Conservation (phyloP, 2,113 vertebrate genomes). For the Alligator mississippiensis region DNA sequence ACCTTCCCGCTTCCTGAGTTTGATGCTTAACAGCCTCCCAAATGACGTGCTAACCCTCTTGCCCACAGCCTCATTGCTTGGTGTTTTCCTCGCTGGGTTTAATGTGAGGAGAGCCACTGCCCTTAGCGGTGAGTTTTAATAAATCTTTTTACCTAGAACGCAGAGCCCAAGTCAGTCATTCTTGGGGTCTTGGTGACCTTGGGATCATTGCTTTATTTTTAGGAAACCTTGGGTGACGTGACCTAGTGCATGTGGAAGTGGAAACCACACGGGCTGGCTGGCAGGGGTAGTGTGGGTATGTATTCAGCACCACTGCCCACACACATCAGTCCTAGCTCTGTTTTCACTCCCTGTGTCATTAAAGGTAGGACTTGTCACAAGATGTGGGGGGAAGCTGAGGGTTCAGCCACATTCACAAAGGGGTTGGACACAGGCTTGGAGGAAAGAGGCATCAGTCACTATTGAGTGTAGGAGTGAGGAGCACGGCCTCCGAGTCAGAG, state of each 20-base stretch:
- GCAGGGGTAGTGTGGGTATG: neutral
- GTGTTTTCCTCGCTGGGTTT: neutral
- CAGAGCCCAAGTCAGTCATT: neutral
- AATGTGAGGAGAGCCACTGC: too few species aligned
- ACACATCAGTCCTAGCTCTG: too few species aligned
- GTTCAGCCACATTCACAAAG: neutral
- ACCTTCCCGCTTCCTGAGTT: neutral
- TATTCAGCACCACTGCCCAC: too few species aligned
- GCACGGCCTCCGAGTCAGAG: too few species aligned
- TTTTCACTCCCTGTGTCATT: too few species aligned
- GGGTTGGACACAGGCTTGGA: too few species aligned
- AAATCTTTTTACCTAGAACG: slow-evolving; percentile 54
- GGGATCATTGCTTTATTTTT: neutral
- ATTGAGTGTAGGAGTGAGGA: too few species aligned
- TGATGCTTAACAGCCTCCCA: fast-evolving
- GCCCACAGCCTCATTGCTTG: fast-evolving
- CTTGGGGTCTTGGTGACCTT: neutral
- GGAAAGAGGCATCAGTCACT: too few species aligned
- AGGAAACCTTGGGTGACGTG: fast-evolving
- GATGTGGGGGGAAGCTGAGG: fast-evolving
- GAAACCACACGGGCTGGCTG: neutral
- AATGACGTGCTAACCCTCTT: neutral
- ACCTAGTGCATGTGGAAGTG: neutral
- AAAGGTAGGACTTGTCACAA: too few species aligned
- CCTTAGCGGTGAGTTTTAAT: slow-evolving; percentile 37